Percentiles rank a stretch among this genome's conserved stretches.
These are phyloP conservation scores for Meloidogyne floridensis DNA, from an alignment of 1,140 invertebrate genomes.

Conservation along the genomic window DNA sequence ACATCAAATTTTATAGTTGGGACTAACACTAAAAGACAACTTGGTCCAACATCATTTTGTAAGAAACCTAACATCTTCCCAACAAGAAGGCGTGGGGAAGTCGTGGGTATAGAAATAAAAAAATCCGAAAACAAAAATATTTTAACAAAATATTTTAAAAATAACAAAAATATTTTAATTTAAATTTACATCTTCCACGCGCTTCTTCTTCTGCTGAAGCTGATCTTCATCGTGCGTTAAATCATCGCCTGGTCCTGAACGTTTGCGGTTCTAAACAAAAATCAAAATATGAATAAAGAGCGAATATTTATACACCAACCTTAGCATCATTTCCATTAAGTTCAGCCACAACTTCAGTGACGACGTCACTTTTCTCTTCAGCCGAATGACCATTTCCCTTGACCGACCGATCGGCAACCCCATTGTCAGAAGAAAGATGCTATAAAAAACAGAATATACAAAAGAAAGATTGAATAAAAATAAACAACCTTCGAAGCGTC, in stretches of 20 bases:
- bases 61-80: too few species aligned
- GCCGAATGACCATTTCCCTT: constrained; percentile 18
- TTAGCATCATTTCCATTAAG: background rate
- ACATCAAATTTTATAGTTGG: background rate
- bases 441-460: too few species aligned
- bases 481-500: too few species aligned
- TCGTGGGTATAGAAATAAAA: too few species aligned
- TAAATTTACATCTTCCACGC: constrained; percentile 24
- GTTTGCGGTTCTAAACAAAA: background rate
- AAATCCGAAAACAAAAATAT: too few species aligned
- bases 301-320: background rate
- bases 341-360: background rate
- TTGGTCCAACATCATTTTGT: too few species aligned
- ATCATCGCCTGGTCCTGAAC: background rate
- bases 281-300: background rate
- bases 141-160: too few species aligned
- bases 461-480: too few species aligned
- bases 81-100: too few species aligned
- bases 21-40: too few species aligned
- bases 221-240: background rate
- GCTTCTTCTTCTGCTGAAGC: constrained; percentile 20
- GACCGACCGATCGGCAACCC: background rate
- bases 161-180: too few species aligned
- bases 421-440: background rate
- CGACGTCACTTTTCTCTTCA: background rate